Evolutionary conservation across 1,140 invertebrate genomes (phyloP).

Genomic region (Papilio aristodemus): DNA sequence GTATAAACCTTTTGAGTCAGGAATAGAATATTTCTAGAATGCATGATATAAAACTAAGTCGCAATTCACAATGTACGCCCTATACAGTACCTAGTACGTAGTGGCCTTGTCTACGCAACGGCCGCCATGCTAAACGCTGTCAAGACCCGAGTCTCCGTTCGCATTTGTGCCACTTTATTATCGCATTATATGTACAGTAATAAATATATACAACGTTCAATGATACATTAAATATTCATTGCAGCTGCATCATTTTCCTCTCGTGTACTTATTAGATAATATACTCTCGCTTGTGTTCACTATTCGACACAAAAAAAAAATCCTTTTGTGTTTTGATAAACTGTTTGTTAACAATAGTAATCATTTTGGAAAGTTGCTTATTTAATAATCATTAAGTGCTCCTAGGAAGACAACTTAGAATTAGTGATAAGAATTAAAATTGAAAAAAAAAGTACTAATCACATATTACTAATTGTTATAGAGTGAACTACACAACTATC

Average conservation of each 20-base stretch:
- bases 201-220: background rate
- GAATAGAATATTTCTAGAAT: slow-evolving; percentile 2
- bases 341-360: too few species aligned
- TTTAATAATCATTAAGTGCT: too few species aligned
- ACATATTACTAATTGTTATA: too few species aligned
- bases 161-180: slow-evolving; percentile 33
- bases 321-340: too few species aligned
- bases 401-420: too few species aligned
- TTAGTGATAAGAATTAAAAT: too few species aligned
- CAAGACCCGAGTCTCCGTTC: slow-evolving; percentile 32
- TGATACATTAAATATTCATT: slow-evolving; percentile 8
- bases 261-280: background rate
- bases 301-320: too few species aligned
- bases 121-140: slow-evolving; percentile 32
- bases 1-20: too few species aligned
- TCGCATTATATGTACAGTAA: slow-evolving; percentile 20
- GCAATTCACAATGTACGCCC: background rate
- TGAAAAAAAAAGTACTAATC: too few species aligned
- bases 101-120: slow-evolving; percentile 30
- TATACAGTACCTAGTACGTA: slow-evolving; percentile 28
- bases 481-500: too few species aligned
- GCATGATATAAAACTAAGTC: background rate
- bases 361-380: too few species aligned
- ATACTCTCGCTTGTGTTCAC: too few species aligned
- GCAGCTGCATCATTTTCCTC: slow-evolving; percentile 12